Evolutionary conservation across 2,888 invertebrate species (phyloP), one percentile per base, ranked within the genome.

Genomic region (Pachliopta kotzebuea): DNA sequence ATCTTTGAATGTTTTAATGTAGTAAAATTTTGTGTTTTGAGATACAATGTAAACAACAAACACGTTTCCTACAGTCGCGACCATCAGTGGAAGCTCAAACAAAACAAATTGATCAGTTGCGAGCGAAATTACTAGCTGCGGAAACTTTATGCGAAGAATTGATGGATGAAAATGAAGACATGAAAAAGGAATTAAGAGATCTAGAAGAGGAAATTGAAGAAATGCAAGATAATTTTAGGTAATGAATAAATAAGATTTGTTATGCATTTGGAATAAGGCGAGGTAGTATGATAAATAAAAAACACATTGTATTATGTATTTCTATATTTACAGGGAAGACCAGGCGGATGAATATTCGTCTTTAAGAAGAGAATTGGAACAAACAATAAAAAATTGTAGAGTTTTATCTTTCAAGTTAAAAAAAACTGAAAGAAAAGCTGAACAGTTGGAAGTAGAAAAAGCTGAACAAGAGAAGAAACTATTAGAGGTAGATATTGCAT

Each of bases 181-280:
- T 98, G 90, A 97, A 98, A 80, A 96, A 96, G 72, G 99, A 99
- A 84, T 93, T 99, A 62, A 92, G 96, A 45, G 98, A 98, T 77
- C 93, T 99, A 77, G 98, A 98, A 80, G 96, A 98, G 70, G 99
- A 99, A 90, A 98, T 99, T 88, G 99, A 99, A 79, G 99, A 99
- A 88, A 96, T 99, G 95, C 99, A 99, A 83, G 99, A 99, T 81
- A 97, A 96, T 81, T 98, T 98, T 84, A 94, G 96, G 93, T 95
- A 81, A n/a, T 11, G 8, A n/a, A n/a, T 45, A n/a, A 45, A 18
- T 45, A 45, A 45, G 45, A 45, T 18, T 45, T 8, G 7, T 45
- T n/a, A 4, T n/a, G 6, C 7, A 45, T 7, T 18, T 45, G 18
- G 4, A 42, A 18, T 14, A 45, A 45, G n/a, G 7, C 18, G 6